Base-by-base conservation (phyloP, 2,113 vertebrate species). In the Chunga burmeisteri region DNA sequence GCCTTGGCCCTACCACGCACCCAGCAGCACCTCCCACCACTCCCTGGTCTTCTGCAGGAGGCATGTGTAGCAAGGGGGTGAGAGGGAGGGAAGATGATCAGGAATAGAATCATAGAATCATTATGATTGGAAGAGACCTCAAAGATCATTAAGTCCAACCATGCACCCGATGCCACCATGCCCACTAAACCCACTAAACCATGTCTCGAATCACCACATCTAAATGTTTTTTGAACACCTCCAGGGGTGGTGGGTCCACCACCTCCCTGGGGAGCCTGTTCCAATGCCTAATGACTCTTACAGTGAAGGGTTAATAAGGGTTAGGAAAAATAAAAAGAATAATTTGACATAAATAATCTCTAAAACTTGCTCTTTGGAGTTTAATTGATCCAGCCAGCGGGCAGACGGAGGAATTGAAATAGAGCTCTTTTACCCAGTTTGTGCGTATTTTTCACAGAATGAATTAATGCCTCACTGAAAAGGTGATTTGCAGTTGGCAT, bases 401-500 rank as follows among this genome's bases (percentile, higher is more conserved):
- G 74, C 12, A 36, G 61, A n/a, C 40, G 70, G 47, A 86, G 38
- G 73, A 81, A 91, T 18, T 63, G 59, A 93, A 88, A 81, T 6
- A 26, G 68, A 95, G 62, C 44, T 95, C 59, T 95, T 91, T 90
- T 72, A 78, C 63, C 72, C 56, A 72, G 40, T 50, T 58, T 77
- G 55, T 61, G 44, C 59, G 47, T 56, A 68, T 93, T 86, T 94
- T 95, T 93, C 78, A 94, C 78, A 74, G 86, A 93, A 81, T 73
- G 46, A 97, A 96, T 96, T 96, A 96, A 94, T 93, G 86, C 56
- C 86, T 97, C 5, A 4, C 66, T 93, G 89, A 93, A 94, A 93
- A 53, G 79, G 87, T 93, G 95, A 95, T 82, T 58, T 86, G 87
- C 79, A 94, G 62, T 87, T 97, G 96, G 75, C 89, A 95, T 89